Percentiles rank a stretch among this genome's conserved stretches.
phyloP scores from a whole-genome alignment of 53 echinoderm and acorn worm species.

The Antedon mediterranea region DNA sequence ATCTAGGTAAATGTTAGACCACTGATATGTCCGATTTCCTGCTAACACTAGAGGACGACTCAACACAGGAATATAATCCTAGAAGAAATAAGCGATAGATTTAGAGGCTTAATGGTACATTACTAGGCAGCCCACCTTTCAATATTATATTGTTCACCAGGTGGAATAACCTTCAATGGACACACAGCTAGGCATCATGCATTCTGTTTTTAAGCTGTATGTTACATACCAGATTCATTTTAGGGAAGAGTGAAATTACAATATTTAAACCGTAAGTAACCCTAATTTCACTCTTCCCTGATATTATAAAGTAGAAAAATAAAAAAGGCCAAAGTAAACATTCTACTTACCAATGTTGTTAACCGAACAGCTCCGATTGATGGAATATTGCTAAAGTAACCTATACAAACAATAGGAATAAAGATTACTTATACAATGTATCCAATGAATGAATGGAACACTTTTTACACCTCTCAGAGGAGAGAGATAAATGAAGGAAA shows the following conservation, averaged over 20 bases:
- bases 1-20: slow-evolving; percentile 93
- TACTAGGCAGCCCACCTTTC: no score
- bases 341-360: slow-evolving; percentile 70
- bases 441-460: no score
- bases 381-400: slow-evolving; percentile 76
- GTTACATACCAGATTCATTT: no score
- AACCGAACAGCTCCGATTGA: slow-evolving; percentile 84
- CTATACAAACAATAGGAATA: slow-evolving; percentile 12
- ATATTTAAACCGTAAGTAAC: background rate
- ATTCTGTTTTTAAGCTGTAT: no score
- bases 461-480: no score
- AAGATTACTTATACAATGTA: no score
- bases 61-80: slow-evolving; percentile 89
- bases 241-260: no score
- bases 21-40: slow-evolving; percentile 75
- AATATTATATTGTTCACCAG: no score
- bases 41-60: slow-evolving; percentile 90
- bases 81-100: background rate
- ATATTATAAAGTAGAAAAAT: background rate
- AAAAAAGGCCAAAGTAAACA: background rate
- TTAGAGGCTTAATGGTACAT: no score
- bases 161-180: background rate
- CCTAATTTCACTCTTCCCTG: background rate
- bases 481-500: no score
- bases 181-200: background rate